Base-by-base conservation (phyloP, 2,888 invertebrate species). In the Xestobium rufovillosum region DNA sequence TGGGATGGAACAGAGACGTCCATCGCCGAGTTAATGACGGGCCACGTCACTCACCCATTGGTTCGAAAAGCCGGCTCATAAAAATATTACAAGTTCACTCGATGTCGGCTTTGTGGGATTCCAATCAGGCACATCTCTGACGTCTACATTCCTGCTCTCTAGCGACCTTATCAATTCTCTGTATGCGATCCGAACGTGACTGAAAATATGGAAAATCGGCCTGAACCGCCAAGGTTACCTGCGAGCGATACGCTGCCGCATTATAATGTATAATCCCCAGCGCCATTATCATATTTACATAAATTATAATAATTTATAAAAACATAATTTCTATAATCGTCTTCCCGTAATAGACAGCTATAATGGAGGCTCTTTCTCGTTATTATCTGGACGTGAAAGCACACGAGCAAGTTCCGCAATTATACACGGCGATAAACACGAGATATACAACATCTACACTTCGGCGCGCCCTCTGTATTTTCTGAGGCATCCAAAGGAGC, bases 11-110 rank as follows among this genome's bases (percentile, higher is more conserved):
- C 39, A 31, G 44, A 46, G 45, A 41, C 52, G 53, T 52, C 54
- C 53, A 53, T 56, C 53, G 56, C 50, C 47, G 51, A 50, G 49
- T 56, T 65, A 66, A 65, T 66, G 64, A 66, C 52, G 60, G 65
- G 65, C 60, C 61, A 58, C 63, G 65, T 66, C 66, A 65, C 55
- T 66, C 65, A 65, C 6, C 58, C 55, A 62, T 61, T 61, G 60
- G 63, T 52, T 39, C 38, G 48, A 44, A 49, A 49, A 50, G 49
- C 52, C 53, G 52, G 53, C 53, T 56, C 55, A 55, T 56, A 57
- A 61, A 58, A 56, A 56, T 55, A 56, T 53, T 57, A 53, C 50
- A 51, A 54, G 53, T 51, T 52, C 53, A 53, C 53, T 53, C 53
- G 54, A 36, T 19, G 23, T 19, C 23, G 23, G 47, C 46, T 51